Base-by-base conservation (phyloP, 2,888 invertebrate genomes). In the Adelphocoris suturalis region DNA sequence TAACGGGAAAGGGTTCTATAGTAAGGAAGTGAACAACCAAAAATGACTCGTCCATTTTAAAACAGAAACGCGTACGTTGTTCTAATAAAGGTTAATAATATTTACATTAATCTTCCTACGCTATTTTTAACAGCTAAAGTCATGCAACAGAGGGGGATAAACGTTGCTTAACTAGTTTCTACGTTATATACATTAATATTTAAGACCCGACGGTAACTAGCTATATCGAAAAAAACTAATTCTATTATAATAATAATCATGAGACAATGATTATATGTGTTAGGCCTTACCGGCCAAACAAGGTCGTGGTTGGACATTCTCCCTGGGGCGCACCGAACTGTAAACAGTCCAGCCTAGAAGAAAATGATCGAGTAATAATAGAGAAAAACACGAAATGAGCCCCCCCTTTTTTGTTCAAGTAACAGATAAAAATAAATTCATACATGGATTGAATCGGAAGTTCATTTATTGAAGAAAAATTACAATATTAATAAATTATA, bases 331-430 rank as follows among this genome's bases (percentile, higher is more conserved):
- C 61, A 91, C 91, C 76, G 91, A 91, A 91, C 91, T 91, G 90
- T 91, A 91, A 57, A 91, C 90, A 75, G 91, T 90, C 91, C 91
- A 91, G 84, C 91, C 91, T 91, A 91, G 90, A 90, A 87, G 78
- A 80, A 86, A 90, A 89, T 81, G 68, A 82, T 48, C n/a, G 27
- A 76, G 80, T 86, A 75, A 88, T 48, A 78, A 52, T 80, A 88
- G 37, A 88, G 78, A 76, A 88, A 9, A 68, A 68, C 19, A 11
- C 37, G 37, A 19, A 16, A n/a, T 14, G 0, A 0, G 0, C 14
- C 81, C 19, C 47, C 82, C 52, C n/a, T n/a, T 52, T 82, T 82
- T 5, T 80, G 23, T 23, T 19, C 16, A 52, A 52, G 52, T 11
- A 52, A 16, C 52, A 52, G 52, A 37, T 52, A 2, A 52, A 14